phyloP scores from a whole-genome alignment of 1,140 invertebrate genomes.

The Sinonovacula constricta region DNA sequence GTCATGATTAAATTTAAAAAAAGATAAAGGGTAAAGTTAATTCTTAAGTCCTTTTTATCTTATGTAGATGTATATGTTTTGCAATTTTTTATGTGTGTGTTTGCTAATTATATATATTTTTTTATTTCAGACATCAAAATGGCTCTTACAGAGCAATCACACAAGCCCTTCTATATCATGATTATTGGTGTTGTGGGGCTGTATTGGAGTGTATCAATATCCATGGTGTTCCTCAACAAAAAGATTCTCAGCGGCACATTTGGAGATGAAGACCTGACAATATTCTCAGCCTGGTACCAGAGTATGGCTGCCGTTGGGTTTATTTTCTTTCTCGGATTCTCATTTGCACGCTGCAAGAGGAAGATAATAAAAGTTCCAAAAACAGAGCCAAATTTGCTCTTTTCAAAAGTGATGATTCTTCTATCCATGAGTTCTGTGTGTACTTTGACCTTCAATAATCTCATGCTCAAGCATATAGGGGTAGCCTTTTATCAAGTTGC shows the following conservation, averaged over 20 bases:
- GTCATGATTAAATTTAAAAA: too few relatives aligned
- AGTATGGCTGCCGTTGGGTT: constrained; percentile 58
- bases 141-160: too few relatives aligned
- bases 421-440: constrained; percentile 70
- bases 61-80: too few relatives aligned
- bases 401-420: constrained; percentile 66
- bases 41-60: too few relatives aligned
- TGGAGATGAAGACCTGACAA: constrained; percentile 65
- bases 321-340: constrained; percentile 44
- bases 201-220: constrained; percentile 76
- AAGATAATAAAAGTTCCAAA: constrained; percentile 48
- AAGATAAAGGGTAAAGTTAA: too few relatives aligned
- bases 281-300: constrained; percentile 77
- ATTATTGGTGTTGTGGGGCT: constrained; percentile 63
- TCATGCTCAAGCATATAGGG: constrained; percentile 76
- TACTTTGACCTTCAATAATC: constrained; percentile 75
- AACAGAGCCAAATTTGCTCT: constrained; percentile 55
- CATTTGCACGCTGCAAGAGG: constrained; percentile 15
- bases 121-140: too few relatives aligned
- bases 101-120: too few relatives aligned
- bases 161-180: constrained; percentile 14
- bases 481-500: constrained; percentile 78
- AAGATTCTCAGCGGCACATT: constrained; percentile 69
- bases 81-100: too few relatives aligned
- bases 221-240: constrained; percentile 78